Evolutionary conservation across 2,888 invertebrate genomes (phyloP).

Genomic region (Kryphioiulus occultus): DNA sequence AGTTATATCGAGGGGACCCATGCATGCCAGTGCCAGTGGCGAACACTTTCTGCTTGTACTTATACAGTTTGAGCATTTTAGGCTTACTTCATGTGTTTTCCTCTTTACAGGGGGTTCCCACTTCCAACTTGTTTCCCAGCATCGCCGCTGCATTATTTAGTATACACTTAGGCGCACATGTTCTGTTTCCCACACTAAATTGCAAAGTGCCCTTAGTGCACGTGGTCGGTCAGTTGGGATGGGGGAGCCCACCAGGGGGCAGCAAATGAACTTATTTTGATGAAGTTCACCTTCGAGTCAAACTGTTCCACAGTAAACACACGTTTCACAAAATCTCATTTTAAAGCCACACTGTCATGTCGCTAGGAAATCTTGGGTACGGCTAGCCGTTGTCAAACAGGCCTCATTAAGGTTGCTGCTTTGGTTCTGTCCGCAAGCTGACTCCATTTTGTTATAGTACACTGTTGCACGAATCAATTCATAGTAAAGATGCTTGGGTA

Average conservation of each 20-base stretch:
- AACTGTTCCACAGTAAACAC: too few relatives aligned
- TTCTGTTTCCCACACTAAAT: constrained; percentile 24
- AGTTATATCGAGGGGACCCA: constrained; percentile 21
- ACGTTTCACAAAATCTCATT: background rate
- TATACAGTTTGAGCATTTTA: background rate
- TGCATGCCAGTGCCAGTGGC: background rate
- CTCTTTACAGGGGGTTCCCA: constrained; percentile 24
- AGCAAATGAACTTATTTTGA: background rate
- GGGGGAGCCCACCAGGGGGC: background rate
- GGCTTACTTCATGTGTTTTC: background rate
- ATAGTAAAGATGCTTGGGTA: too few relatives aligned
- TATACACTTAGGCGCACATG: constrained; percentile 2
- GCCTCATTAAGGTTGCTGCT: too few relatives aligned
- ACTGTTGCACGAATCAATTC: too few relatives aligned
- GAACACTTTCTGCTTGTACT: background rate
- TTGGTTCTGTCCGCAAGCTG: too few relatives aligned
- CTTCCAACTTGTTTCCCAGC: constrained; percentile 1
- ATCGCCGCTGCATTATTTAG: background rate
- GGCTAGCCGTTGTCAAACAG: too few relatives aligned
- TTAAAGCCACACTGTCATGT: too few relatives aligned
- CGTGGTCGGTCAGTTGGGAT: background rate
- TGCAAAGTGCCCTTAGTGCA: background rate
- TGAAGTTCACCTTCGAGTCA: background rate
- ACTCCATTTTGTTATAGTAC: too few relatives aligned
- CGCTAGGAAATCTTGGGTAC: too few relatives aligned